Conservation (phyloP, 2,888 invertebrate genomes). For the Lycocerus yunnanus region DNA sequence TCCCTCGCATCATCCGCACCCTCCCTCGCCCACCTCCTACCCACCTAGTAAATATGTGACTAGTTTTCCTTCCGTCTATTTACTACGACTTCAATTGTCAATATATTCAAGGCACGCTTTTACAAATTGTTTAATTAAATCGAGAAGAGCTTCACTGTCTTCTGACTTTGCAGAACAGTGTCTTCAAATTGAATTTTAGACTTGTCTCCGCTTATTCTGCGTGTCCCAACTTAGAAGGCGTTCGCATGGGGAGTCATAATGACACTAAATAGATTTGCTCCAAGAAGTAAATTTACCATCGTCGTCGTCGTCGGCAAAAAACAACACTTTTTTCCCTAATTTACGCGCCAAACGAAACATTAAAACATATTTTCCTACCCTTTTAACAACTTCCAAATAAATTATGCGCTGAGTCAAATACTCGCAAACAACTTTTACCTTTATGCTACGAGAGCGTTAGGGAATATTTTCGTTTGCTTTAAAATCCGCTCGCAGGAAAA, state of each 20-base stretch:
- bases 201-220: conserved; percentile 38
- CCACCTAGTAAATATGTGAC: conserved; percentile 15
- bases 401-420: conserved; percentile 37
- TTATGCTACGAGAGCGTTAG: conserved; percentile 29
- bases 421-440: conserved; percentile 29
- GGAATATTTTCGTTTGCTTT: conserved; percentile 31
- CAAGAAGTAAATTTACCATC: background rate
- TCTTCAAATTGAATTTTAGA: conserved; percentile 48
- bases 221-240: conserved; percentile 23
- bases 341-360: conserved; percentile 25
- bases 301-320: no score
- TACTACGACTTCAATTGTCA: conserved; percentile 47
- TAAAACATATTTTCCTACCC: conserved; percentile 40
- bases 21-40: background rate
- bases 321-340: background rate
- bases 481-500: conserved; percentile 36
- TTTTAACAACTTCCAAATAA: conserved; percentile 47
- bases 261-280: background rate
- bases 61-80: conserved; percentile 35
- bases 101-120: conserved; percentile 55
- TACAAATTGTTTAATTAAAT: conserved; percentile 57
- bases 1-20: no score
- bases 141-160: conserved; percentile 39
- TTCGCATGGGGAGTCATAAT: background rate
- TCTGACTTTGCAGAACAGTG: conserved; percentile 40